Evolutionary conservation across 2,113 vertebrate species (phyloP), one percentile per base, ranked within the genome.

Genomic region (Thamnaconus septentrionalis): DNA sequence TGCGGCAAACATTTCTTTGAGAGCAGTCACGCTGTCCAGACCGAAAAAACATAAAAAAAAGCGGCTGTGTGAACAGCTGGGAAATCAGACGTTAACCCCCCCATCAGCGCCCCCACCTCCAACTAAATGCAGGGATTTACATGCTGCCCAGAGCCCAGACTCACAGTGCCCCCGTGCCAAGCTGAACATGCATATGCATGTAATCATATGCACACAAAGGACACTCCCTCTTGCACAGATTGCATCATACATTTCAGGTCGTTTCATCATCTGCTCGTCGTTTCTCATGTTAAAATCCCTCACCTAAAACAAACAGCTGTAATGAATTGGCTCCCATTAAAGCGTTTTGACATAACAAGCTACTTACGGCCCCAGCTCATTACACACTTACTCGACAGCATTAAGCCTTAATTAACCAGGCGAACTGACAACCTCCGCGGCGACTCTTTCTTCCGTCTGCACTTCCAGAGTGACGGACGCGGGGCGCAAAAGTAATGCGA

Each of bases 221-320:
- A 66, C 18, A 31, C 66, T 71, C 62, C 74, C 71, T 56, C 64
- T 69, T 69, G 62, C 78, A 75, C 76, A 83, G 69, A 82, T 86
- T 90, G 80, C 81, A 67, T 85, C 79, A 83, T 72, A 58, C 58
- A 73, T 82, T 83, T 81, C 83, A 75, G 73, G 61, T 82, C 55
- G 73, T 90, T 88, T 87, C 85, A 85, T 88, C 86, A 87, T 82
- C 76, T 72, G 73, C 69, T 81, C 60, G 58, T 78, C 69, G 81
- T 76, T 71, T 68, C 77, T 71, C 44, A 63, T 67, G 62, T 39
- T 10, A 49, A 70, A 62, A 50, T 48, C 4, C 63, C 71, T 80
- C 67, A 83, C 69, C 72, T 68, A 78, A 69, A 84, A 79, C 69
- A 81, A 85, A 85, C 80, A 82, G 53, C 55, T 18, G 55, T 63